Evolutionary conservation across 2,113 vertebrate genomes (phyloP), one percentile per base, ranked within the genome.

Genomic region (Calidris pugnax): DNA sequence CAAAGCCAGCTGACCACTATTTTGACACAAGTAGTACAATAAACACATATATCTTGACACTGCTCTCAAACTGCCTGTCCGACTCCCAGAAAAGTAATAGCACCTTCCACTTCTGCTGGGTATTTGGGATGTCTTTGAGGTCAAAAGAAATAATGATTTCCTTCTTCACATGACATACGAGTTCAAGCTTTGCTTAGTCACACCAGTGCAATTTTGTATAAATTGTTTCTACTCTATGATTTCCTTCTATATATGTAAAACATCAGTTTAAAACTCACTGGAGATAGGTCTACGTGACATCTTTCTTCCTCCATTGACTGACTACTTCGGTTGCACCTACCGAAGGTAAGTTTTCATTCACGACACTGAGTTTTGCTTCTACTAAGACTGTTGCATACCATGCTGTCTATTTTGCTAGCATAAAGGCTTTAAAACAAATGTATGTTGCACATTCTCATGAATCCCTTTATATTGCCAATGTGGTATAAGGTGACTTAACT

Each of bases 221-320:
- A 75, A 10, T 51, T 33, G 30, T 82, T 85, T 60, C 39, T 79
- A 32, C 30, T 60, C 12, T n/a, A 11, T 41, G 2, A 30, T 88
- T 94, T 89, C 83, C 35, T 67, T 63, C 39, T 20, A 32, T 48
- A 3, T 55, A 63, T 59, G 43, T 85, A 59, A 85, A 92, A n/a
- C 2, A 82, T 12, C 28, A 35, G 32, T 56, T 92, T 41, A 72
- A 75, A 82, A 39, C 4, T 85, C 74, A 30, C 20, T 39, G 14
- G 45, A 10, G 5, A 56, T 45, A 75, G 14, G 32, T 47, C 39
- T 85, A 5, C 0, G 0, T 21, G 37, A 63, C 18, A 45, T 26
- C 37, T 78, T 89, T 71, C 47, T 93, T 72, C 43, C 33, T 72
- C 33, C 9, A 33, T 14, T 87, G 37, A 75, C 8, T 30, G 17